Percentiles rank a stretch among this genome's conserved stretches.
These are phyloP conservation scores for Meghimatium bilineatum DNA, from an alignment of 2,888 invertebrate genomes.

Conservation along the genomic window DNA sequence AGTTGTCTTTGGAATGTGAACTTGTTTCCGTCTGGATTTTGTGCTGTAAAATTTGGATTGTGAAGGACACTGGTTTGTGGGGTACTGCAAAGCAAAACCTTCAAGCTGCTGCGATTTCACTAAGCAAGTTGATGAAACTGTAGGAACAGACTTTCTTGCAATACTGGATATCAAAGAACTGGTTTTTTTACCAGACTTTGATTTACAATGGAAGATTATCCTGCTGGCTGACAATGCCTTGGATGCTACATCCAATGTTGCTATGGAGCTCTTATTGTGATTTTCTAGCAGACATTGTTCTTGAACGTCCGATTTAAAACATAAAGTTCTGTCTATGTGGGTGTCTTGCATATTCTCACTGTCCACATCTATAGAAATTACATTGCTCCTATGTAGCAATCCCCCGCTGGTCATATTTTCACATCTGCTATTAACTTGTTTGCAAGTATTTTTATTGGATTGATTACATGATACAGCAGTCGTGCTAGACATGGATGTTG, in stretches of 20 bases:
- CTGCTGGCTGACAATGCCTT: neutral
- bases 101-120: neutral
- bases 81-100: neutral
- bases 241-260: neutral
- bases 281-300: neutral
- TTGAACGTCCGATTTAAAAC: neutral
- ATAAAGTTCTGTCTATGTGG: neutral
- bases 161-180: neutral
- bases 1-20: conserved; percentile 34
- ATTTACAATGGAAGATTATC: neutral
- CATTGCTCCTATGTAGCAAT: neutral
- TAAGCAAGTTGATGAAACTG: neutral
- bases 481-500: neutral
- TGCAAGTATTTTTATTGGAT: neutral
- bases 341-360: neutral
- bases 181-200: neutral
- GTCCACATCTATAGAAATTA: neutral
- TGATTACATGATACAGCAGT: neutral
- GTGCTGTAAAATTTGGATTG: neutral
- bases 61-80: neutral
- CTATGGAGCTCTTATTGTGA: neutral
- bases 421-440: neutral
- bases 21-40: conserved; percentile 44
- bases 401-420: neutral
- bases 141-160: neutral